Evolutionary conservation across 2,888 invertebrate species (phyloP).

Genomic region (Chrysotoxum bicinctum): DNA sequence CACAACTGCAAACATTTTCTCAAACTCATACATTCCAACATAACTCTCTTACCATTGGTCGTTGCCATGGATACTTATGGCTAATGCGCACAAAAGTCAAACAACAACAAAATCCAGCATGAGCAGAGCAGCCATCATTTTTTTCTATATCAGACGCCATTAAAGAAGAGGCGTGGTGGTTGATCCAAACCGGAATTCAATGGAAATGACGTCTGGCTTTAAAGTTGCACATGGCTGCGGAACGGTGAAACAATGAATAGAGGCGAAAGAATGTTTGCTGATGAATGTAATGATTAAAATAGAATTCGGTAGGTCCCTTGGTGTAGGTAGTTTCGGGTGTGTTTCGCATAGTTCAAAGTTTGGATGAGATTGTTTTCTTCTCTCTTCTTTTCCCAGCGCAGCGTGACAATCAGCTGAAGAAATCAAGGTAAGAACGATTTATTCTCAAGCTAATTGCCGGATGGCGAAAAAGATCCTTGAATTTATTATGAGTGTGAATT

Average conservation of each 20-base stretch:
- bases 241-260: slow-evolving; percentile 9
- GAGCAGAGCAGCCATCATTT: slow-evolving; percentile 63
- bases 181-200: slow-evolving; percentile 42
- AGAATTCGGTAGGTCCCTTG: slow-evolving; percentile 52
- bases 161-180: slow-evolving; percentile 67
- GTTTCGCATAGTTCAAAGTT: slow-evolving; percentile 51
- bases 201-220: slow-evolving; percentile 8
- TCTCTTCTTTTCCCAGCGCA: not conserved
- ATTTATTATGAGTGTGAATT: not conserved
- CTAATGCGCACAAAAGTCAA: slow-evolving; percentile 36
- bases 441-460: slow-evolving; percentile 44
- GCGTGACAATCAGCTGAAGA: slow-evolving; percentile 7
- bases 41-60: slow-evolving; percentile 41
- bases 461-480: slow-evolving; percentile 21
- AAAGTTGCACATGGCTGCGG: slow-evolving; percentile 53
- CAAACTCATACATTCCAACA: slow-evolving; percentile 44
- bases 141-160: slow-evolving; percentile 62
- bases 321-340: slow-evolving; percentile 45
- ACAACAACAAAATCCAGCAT: slow-evolving; percentile 24
- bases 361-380: slow-evolving; percentile 17
- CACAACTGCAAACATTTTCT: not conserved
- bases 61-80: slow-evolving; percentile 32
- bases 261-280: slow-evolving; percentile 40
- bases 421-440: slow-evolving; percentile 50
- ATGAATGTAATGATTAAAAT: slow-evolving; percentile 52